Evolutionary conservation across 2,797 vertebrate species (phyloP).

Genomic region (Myotis pilosus): DNA sequence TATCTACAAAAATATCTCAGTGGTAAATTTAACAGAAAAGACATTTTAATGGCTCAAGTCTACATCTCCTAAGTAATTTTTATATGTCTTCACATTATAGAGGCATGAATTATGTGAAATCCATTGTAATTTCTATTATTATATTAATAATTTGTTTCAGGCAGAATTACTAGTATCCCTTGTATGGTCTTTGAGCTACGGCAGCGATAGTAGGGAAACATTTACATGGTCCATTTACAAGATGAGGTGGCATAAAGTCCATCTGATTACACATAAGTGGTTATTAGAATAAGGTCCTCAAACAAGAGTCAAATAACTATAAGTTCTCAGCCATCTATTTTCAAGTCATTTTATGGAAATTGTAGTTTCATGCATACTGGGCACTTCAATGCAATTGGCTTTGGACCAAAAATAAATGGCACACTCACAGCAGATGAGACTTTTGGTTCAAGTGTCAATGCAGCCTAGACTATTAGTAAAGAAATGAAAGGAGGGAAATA

Average conservation of each 20-base stretch:
- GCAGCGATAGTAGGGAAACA: conserved; percentile 76
- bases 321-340: conserved; percentile 73
- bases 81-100: conserved; percentile 64
- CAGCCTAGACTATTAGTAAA: conserved; percentile 53
- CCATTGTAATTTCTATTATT: conserved; percentile 75
- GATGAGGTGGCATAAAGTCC: conserved; percentile 80
- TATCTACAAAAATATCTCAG: neutral
- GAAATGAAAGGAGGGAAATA: conserved; percentile 73
- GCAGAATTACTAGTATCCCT: conserved; percentile 71
- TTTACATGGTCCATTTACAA: conserved; percentile 79
- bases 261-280: conserved; percentile 79
- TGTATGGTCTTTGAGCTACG: conserved; percentile 64
- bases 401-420: conserved; percentile 64
- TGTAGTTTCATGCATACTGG: conserved; percentile 70
- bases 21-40: conserved; percentile 60
- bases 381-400: conserved; percentile 69
- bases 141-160: conserved; percentile 76
- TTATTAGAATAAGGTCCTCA: conserved; percentile 78
- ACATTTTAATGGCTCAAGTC: conserved; percentile 54
- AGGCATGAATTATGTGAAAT: conserved; percentile 72
- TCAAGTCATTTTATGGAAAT: conserved; percentile 70
- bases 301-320: conserved; percentile 68
- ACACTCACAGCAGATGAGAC: conserved; percentile 67
- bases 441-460: conserved; percentile 55
- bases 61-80: conserved; percentile 46